A percentile compares a stretch with the other conserved stretches of the same genome.
Conservation (phyloP, 2,113 vertebrate species). For the Daboia siamensis region DNA sequence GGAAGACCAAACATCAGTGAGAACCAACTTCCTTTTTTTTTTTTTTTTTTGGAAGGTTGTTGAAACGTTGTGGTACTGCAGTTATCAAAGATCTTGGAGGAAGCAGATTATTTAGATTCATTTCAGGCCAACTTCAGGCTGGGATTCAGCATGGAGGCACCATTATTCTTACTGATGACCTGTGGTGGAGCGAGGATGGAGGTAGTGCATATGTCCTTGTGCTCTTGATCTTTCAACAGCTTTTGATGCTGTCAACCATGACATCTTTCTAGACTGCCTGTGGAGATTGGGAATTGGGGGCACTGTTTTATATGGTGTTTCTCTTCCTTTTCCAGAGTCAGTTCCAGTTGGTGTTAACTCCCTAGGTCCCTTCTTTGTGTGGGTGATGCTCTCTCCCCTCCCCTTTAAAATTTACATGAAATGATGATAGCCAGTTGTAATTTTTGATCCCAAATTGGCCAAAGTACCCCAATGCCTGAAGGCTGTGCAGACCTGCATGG, state of each 20-base stretch:
- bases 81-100: background rate
- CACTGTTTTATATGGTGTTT: background rate
- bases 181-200: background rate
- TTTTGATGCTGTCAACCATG: background rate
- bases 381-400: background rate
- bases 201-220: background rate
- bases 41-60: too few species aligned
- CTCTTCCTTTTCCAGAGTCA: background rate
- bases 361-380: background rate
- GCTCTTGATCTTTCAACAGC: too few species aligned
- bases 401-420: background rate
- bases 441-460: background rate
- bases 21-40: too few species aligned
- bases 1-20: background rate
- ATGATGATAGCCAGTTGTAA: background rate
- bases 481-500: background rate
- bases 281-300: background rate
- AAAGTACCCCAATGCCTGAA: background rate
- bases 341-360: background rate
- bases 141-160: background rate
- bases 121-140: background rate
- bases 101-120: background rate
- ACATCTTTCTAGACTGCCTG: background rate
- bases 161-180: background rate
- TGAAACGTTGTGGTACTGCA: too few species aligned